Percentiles rank a stretch among this genome's conserved stretches.
Conservation (phyloP, 2,888 invertebrate genomes). For the Dendrolimus houi region DNA sequence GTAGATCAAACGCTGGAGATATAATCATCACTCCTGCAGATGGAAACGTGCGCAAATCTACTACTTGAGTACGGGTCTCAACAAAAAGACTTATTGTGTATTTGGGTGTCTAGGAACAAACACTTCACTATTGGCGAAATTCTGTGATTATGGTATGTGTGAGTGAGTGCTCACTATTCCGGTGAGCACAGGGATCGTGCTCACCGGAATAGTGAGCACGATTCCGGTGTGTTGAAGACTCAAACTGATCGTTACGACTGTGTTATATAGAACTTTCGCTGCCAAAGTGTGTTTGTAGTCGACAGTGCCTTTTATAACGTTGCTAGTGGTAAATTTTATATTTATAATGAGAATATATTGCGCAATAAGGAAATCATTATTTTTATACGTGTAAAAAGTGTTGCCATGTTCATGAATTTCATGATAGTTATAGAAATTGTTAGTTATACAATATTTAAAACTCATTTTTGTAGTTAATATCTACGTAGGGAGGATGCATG, state of each 20-base stretch:
- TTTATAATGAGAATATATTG: slow-evolving; percentile 69
- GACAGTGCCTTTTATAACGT: slow-evolving; percentile 69
- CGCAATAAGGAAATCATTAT: slow-evolving; percentile 62
- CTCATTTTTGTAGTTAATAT: slow-evolving; percentile 21
- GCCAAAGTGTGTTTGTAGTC: slow-evolving; percentile 78
- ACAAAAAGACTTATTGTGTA: slow-evolving; percentile 30
- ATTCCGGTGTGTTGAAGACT: slow-evolving; percentile 39
- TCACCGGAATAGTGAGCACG: slow-evolving; percentile 39
- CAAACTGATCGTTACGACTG: slow-evolving; percentile 37
- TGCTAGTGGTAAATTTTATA: slow-evolving; percentile 54
- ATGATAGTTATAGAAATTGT: slow-evolving; percentile 51
- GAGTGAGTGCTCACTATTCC: slow-evolving; percentile 38
- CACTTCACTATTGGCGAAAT: slow-evolving; percentile 69
- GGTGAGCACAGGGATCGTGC: too few relatives aligned
- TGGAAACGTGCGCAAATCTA: slow-evolving; percentile 48
- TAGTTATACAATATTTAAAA: slow-evolving; percentile 22
- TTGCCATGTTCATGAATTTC: slow-evolving; percentile 63
- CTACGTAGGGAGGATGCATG: slow-evolving; percentile 20
- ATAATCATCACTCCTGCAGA: slow-evolving; percentile 81
- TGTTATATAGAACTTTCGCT: slow-evolving; percentile 61
- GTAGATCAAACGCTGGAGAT: slow-evolving; percentile 84
- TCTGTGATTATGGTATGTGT: slow-evolving; percentile 64
- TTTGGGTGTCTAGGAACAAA: slow-evolving; percentile 63
- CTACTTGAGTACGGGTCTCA: slow-evolving; percentile 55
- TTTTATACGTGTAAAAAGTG: slow-evolving; percentile 72